Evolutionary conservation across 2,797 vertebrate genomes (phyloP), one percentile per base, ranked within the genome.

Genomic region (Taenioides sp.): DNA sequence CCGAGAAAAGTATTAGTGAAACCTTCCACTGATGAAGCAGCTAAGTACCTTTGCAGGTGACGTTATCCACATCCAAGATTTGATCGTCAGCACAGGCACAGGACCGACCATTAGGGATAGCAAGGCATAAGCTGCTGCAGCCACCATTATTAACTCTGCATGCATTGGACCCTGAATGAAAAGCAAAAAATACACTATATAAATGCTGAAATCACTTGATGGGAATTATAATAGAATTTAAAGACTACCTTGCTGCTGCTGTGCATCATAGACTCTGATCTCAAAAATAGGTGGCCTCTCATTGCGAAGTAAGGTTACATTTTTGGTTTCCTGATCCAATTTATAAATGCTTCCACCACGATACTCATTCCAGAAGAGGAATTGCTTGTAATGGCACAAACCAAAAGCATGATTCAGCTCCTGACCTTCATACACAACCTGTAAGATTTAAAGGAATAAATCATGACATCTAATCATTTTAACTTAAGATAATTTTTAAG

Each of bases 351-450:
- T 96, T 67, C 98, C 98, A 0, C 96, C 97, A 27, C 97, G 95
- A 80, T 99, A 99, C 82, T 99, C 97, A 0, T 97, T 99, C 98
- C 98, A 99, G 88, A 99, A 99, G 12, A 99, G 94, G 80, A 96
- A 98, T 78, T 94, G 94, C 82, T 95, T 95, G 71, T 99, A 97
- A 86, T 99, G 98, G 87, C 97, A 98, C n/a, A 99, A 91, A 28
- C 98, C 98, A 0, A 99, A 99, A 61, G 97, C 97, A 0, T 99
- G 98, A 80, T 96, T 99, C 68, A 99, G 88, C 88, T 98, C 97
- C 0, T 93, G 94, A 1, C 98, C 97, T 80, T 98, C 96, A 0
- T 98, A 99, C 64, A 99, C 95, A 3, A 95, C 92, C 98, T 99
- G 91, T 22, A 62, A n/a, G 71, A 81, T 69, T 28, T 80, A 43